Evolutionary conservation across 2,113 vertebrate genomes (phyloP), one percentile per base, ranked within the genome.

Genomic region (Cairina moschata): DNA sequence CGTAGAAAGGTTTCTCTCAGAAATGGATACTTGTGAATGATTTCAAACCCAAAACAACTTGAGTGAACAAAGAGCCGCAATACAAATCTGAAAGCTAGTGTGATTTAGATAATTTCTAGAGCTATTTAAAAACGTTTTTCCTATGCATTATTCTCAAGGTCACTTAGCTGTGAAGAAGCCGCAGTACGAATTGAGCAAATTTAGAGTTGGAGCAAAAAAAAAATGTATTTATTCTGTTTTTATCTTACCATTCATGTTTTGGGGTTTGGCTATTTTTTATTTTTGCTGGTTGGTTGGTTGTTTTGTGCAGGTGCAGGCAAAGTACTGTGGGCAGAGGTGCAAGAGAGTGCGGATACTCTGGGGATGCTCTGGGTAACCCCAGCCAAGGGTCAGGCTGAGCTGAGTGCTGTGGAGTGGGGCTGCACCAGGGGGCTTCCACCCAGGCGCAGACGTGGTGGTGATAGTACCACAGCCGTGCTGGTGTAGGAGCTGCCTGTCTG

Each of bases 181-280:
- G 59, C 52, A 10, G 0, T 1, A 2, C 5, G 13, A 50, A 48
- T 32, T 21, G 7, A 26, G 18, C 28, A 25, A 0, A 54, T 81
- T 36, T 5, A 5, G 22, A 83, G 17, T 32, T 20, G 22, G 38
- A 80, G 6, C 3, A 2, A 5, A 5, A 9, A 76, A 77, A 52
- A 46, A 48, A 48, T 5, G 1, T 8, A 4, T 65, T 74, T 34
- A 4, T 31, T 40, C 13, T 36, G 13, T 0, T 34, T 75, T 17
- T 74, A 13, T 36, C 4, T 75, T 59, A 20, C 8, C 26, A 1
- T 40, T 20, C 25, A 6, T 20, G 13, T 83, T n/a, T 63, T 21
- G 13, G 52, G 25, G 2, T 5, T 31, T 62, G 23, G 25, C 52
- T 54, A 25, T 54, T 54, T 54, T 52, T 52, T 52, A 25, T 52